These are phyloP conservation scores for Agrochola litura DNA, from an alignment of 2,888 invertebrate species.

Conservation along the genomic window DNA sequence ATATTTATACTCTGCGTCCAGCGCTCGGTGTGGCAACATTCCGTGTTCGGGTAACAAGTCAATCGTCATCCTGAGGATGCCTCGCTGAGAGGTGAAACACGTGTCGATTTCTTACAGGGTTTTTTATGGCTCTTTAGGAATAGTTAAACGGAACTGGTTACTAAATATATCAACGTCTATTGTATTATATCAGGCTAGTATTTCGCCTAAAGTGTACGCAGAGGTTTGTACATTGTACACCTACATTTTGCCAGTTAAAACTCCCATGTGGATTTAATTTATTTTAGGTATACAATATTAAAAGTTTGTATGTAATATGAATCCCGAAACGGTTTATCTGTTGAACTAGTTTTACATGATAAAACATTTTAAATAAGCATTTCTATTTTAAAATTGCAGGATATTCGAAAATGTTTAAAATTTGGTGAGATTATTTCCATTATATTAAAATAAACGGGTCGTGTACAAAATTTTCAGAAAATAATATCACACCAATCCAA, in stretches of 20 bases:
- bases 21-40: no score
- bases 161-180: no score
- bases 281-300: no score
- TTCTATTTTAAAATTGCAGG: not conserved
- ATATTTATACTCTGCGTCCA: not conserved
- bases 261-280: not conserved
- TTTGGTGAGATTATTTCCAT: not conserved
- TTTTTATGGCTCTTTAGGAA: no score
- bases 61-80: no score
- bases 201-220: not conserved
- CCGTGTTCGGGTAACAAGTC: no score
- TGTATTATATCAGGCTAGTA: not conserved
- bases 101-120: no score
- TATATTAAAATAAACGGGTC: not conserved
- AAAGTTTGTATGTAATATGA: no score
- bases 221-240: not conserved
- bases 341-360: not conserved
- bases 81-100: no score
- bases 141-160: no score
- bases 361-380: not conserved
- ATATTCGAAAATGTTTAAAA: not conserved
- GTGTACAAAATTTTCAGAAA: not conserved
- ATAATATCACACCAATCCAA: slow-evolving; percentile 1
- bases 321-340: not conserved
- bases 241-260: not conserved